A percentile compares a stretch with the other conserved stretches of the same genome.
Evolutionary conservation across 2,797 vertebrate species (phyloP).

Genomic region (Anomalospiza imberbis): DNA sequence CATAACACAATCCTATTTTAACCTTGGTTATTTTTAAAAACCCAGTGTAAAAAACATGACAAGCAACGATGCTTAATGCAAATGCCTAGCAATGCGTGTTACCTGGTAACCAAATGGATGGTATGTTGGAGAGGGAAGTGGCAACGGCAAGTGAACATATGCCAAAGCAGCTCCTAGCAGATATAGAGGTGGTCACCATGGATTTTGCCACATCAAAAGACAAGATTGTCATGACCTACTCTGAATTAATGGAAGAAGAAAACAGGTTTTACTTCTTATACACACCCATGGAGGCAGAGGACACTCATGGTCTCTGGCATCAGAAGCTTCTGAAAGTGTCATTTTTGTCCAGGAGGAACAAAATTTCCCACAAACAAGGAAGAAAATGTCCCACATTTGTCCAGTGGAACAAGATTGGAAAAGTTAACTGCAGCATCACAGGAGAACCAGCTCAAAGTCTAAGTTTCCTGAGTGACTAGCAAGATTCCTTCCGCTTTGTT

Average conservation of each 20-base stretch:
- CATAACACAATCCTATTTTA: constrained; percentile 59
- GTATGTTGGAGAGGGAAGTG: constrained; percentile 43
- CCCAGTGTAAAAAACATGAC: constrained; percentile 34
- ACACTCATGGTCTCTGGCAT: background rate
- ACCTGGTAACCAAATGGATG: constrained; percentile 61
- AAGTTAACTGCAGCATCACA: background rate
- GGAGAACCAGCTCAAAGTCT: background rate
- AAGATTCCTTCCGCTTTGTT: fast-evolving
- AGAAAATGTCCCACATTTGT: background rate
- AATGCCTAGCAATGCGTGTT: constrained; percentile 50
- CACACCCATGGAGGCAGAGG: fast-evolving
- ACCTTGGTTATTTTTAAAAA: constrained; percentile 54
- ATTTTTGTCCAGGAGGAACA: background rate
- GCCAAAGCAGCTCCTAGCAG: constrained; percentile 20
- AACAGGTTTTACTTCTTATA: background rate
- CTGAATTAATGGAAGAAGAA: background rate
- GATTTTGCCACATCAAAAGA: background rate
- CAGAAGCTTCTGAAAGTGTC: background rate
- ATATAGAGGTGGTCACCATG: constrained; percentile 32
- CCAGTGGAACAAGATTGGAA: background rate
- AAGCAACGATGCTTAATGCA: constrained; percentile 44
- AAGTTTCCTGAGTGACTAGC: background rate
- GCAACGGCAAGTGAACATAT: constrained; percentile 39
- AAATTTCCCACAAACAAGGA: background rate
- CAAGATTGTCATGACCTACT: background rate